Percentiles rank a stretch among this genome's conserved stretches.
Conservation (phyloP, 37 sponge, comb jelly and placozoan species). For the Ianthella basta region DNA sequence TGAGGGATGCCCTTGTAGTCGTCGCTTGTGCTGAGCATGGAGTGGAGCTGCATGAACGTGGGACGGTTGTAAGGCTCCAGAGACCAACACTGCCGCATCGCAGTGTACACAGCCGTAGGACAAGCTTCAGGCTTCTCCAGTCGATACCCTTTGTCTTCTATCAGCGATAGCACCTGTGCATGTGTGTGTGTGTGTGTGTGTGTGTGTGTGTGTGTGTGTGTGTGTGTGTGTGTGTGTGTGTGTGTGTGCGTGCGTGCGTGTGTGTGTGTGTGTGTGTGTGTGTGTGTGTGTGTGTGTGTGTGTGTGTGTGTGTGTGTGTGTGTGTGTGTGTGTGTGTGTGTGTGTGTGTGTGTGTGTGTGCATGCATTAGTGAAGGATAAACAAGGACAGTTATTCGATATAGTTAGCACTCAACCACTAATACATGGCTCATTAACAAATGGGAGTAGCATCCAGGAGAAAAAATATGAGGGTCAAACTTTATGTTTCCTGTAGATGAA, state of each 20-base stretch:
- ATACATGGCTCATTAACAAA: too few species aligned
- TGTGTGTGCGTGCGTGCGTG: conserved; percentile 10
- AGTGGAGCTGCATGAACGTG: conserved; percentile 76
- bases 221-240: conserved; percentile 21
- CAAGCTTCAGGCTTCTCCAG: conserved; percentile 69
- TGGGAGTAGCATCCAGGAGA: too few species aligned
- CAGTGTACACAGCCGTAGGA: conserved; percentile 69
- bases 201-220: conserved; percentile 23
- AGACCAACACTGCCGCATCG: conserved; percentile 92
- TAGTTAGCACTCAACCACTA: too few species aligned
- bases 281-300: conserved; percentile 4
- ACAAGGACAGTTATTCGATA: too few species aligned
- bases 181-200: neutral
- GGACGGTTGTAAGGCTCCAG: conserved; percentile 80
- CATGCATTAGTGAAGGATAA: too few species aligned
- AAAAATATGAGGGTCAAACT: too few species aligned
- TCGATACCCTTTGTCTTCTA: conserved; percentile 80
- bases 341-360: conserved; percentile 23
- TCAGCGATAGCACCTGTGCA: conserved; percentile 71
- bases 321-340: conserved; percentile 23
- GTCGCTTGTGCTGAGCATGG: conserved; percentile 54
- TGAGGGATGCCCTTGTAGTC: conserved; percentile 74
- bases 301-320: conserved; percentile 21
- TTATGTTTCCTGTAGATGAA: too few species aligned
- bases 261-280: conserved; percentile 23